These are phyloP conservation scores for Enteromius thamalakanensis DNA, from an alignment of 2,797 vertebrate genomes.

Conservation along the genomic window DNA sequence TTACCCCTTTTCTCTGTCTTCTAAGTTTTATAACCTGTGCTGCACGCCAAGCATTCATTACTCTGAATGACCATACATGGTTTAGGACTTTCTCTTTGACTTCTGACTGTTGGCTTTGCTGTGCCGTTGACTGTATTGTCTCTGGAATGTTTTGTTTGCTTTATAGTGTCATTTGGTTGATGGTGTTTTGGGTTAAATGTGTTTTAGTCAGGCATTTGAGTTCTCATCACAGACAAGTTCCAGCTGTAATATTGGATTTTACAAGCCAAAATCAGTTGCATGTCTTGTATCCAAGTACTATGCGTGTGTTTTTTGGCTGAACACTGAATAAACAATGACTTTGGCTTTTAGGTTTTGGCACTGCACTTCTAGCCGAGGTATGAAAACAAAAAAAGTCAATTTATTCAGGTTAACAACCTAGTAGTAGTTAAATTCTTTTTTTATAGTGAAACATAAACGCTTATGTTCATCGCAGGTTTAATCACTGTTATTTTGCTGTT, in stretches of 20 bases:
- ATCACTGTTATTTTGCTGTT: slow-evolving; percentile 9
- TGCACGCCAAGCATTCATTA: slow-evolving; percentile 35
- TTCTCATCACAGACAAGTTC: slow-evolving; percentile 42
- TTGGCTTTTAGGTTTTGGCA: slow-evolving; percentile 15
- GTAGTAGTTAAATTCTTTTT: background rate
- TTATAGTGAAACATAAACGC: slow-evolving; percentile 1
- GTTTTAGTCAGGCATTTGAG: slow-evolving; percentile 25
- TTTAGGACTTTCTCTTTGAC: slow-evolving; percentile 41
- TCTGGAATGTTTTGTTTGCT: slow-evolving; percentile 60
- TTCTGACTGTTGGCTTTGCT: slow-evolving; percentile 10
- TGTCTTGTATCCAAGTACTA: slow-evolving; percentile 7
- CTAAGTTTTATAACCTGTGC: slow-evolving; percentile 26
- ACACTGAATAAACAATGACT: slow-evolving; percentile 5
- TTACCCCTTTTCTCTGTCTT: slow-evolving; percentile 15
- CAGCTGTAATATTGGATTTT: slow-evolving; percentile 58
- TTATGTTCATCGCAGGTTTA: slow-evolving; percentile 42
- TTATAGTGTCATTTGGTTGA: slow-evolving; percentile 54
- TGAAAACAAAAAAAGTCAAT: background rate
- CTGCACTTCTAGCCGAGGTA: slow-evolving; percentile 7
- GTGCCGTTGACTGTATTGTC: slow-evolving; percentile 20
- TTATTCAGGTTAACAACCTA: background rate
- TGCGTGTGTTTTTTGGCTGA: slow-evolving; percentile 13
- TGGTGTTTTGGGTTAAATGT: slow-evolving; percentile 57
- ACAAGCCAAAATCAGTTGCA: slow-evolving; percentile 46
- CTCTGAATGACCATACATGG: slow-evolving; percentile 65